phyloP scores from a whole-genome alignment of 2,888 invertebrate species.

The Baccha elongata region DNA sequence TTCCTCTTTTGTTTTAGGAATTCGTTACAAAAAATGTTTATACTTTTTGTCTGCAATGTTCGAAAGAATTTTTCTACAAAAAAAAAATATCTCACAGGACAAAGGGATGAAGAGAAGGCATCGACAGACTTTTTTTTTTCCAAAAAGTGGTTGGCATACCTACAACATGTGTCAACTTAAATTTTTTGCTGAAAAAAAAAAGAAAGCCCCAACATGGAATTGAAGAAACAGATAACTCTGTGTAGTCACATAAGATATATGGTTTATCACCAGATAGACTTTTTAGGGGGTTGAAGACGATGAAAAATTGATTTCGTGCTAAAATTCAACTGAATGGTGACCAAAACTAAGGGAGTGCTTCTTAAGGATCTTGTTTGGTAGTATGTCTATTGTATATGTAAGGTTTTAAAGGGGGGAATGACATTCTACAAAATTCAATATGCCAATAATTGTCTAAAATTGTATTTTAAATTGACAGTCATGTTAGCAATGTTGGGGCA shows the following conservation, averaged over 20 bases:
- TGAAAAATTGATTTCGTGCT: slow-evolving; percentile 72
- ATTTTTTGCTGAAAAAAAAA: slow-evolving; percentile 48
- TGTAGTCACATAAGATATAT: slow-evolving; percentile 41
- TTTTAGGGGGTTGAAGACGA: slow-evolving; percentile 53
- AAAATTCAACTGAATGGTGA: slow-evolving; percentile 46
- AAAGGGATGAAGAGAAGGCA: slow-evolving; percentile 34
- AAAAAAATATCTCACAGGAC: not conserved
- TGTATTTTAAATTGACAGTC: slow-evolving; percentile 73
- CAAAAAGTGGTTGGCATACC: slow-evolving; percentile 54
- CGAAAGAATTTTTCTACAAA: slow-evolving; percentile 38
- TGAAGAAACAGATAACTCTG: slow-evolving; percentile 43
- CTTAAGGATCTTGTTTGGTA: not conserved
- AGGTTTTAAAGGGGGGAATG: slow-evolving; percentile 55
- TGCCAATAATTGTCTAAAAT: slow-evolving; percentile 73
- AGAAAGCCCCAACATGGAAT: not conserved
- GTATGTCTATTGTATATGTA: slow-evolving; percentile 2
- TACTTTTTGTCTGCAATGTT: slow-evolving; percentile 58
- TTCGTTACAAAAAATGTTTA: slow-evolving; percentile 57
- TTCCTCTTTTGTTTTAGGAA: slow-evolving; percentile 50
- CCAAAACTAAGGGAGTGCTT: slow-evolving; percentile 3
- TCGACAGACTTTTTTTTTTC: slow-evolving; percentile 50
- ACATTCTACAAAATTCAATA: slow-evolving; percentile 70
- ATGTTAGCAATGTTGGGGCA: slow-evolving; percentile 54
- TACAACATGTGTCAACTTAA: slow-evolving; percentile 69
- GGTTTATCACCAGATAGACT: slow-evolving; percentile 42